These are phyloP conservation scores for Platycheirus albimanus DNA, from an alignment of 2,888 invertebrate genomes.

Conservation along the genomic window DNA sequence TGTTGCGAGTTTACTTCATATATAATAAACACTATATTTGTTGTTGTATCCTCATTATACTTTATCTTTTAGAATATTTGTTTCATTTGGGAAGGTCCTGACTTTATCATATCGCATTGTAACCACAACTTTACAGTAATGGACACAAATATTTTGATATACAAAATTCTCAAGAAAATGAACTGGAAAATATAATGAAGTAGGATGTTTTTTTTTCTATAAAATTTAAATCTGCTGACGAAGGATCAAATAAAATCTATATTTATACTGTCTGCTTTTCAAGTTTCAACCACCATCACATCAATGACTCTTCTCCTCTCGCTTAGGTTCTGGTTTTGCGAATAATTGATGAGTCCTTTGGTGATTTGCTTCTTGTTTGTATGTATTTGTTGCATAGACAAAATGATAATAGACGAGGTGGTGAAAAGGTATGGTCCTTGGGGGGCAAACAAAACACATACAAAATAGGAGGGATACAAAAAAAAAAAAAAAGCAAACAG, in stretches of 20 bases:
- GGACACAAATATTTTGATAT: too few relatives aligned
- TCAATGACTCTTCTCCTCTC: constrained; percentile 9
- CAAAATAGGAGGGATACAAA: constrained; percentile 15
- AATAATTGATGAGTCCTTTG: constrained; percentile 74
- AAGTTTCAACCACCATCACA: not conserved
- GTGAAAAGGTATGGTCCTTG: constrained; percentile 55
- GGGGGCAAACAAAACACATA: constrained; percentile 44
- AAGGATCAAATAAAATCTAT: constrained; percentile 71
- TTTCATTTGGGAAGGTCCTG: not conserved
- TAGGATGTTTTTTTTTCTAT: too few relatives aligned
- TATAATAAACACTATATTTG: constrained; percentile 56
- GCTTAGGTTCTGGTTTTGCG: constrained; percentile 59
- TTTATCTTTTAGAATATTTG: constrained; percentile 37
- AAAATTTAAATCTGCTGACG: constrained; percentile 63
- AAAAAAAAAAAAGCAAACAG: too few relatives aligned
- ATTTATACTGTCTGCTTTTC: constrained; percentile 37
- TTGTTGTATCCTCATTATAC: constrained; percentile 53
- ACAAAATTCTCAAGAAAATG: too few relatives aligned
- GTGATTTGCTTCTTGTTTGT: constrained; percentile 50
- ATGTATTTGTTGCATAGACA: constrained; percentile 13
- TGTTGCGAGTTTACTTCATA: constrained; percentile 57
- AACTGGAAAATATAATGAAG: too few relatives aligned
- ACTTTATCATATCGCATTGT: too few relatives aligned
- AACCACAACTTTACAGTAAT: too few relatives aligned
- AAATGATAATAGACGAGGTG: constrained; percentile 64